A percentile compares a stretch with the other conserved stretches of the same genome.
These are phyloP conservation scores for Drosophila ustulata DNA, from an alignment of 2,888 invertebrate species.

Conservation along the genomic window DNA sequence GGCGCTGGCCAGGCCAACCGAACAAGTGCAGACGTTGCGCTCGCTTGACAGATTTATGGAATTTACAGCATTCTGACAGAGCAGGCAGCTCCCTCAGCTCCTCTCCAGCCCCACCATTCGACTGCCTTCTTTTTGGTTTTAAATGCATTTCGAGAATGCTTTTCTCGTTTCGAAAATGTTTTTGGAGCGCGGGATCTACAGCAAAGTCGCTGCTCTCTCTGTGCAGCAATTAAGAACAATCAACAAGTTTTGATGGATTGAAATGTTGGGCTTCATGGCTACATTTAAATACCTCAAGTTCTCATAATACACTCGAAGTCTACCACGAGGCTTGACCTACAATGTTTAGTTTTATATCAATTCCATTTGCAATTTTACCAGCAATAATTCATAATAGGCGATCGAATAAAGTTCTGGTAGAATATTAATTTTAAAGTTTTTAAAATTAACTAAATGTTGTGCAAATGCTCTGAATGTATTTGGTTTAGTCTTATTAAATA, in stretches of 20 bases:
- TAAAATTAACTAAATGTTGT: too few relatives aligned
- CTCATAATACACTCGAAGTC: conserved; percentile 15
- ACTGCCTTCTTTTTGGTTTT: conserved; percentile 38
- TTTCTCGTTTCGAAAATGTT: conserved; percentile 40
- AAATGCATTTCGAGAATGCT: too few relatives aligned
- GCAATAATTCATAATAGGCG: background rate
- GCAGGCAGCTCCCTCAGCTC: conserved; percentile 34
- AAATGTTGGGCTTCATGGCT: conserved; percentile 44
- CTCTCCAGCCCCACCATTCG: conserved; percentile 26
- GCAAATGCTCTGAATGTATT: too few relatives aligned
- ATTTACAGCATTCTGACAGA: conserved; percentile 72
- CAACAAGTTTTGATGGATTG: conserved; percentile 68
- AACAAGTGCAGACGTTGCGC: conserved; percentile 76
- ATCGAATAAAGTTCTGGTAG: too few relatives aligned
- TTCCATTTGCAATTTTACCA: background rate
- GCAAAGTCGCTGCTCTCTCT: conserved; percentile 38
- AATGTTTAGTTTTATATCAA: conserved; percentile 3
- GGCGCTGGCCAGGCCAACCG: conserved; percentile 54
- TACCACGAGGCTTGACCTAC: conserved; percentile 30
- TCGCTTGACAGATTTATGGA: conserved; percentile 82
- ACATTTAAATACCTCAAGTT: conserved; percentile 33
- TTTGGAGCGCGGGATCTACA: conserved; percentile 53
- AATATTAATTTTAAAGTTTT: too few relatives aligned
- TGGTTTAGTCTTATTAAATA: too few relatives aligned
- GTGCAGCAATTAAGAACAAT: conserved; percentile 72